Percentiles rank a stretch among this genome's conserved stretches.
Evolutionary conservation across 1,140 invertebrate species (phyloP).

Genomic region (Drusus annulatus): DNA sequence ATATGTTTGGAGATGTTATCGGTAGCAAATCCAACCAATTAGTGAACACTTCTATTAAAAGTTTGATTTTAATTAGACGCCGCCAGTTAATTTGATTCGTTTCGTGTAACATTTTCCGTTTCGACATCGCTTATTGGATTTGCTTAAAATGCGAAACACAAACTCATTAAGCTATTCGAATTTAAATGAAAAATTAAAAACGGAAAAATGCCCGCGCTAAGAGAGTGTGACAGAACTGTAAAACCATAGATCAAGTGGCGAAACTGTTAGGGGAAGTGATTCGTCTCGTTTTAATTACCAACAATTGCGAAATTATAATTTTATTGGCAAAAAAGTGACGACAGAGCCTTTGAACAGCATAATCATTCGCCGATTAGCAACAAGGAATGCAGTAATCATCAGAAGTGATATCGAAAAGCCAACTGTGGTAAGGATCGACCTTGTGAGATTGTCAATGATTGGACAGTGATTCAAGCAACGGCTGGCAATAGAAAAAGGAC

Average conservation of each 20-base stretch:
- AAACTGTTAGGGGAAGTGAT: constrained; percentile 26
- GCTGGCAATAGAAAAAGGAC: no score
- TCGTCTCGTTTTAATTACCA: background rate
- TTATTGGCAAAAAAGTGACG: background rate
- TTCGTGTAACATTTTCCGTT: constrained; percentile 34
- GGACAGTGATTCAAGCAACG: no score
- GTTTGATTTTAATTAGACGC: constrained; percentile 17
- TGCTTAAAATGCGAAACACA: constrained; percentile 43
- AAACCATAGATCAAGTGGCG: constrained; percentile 28
- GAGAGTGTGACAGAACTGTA: constrained; percentile 40
- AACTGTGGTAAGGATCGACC: no score
- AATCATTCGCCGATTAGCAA: no score
- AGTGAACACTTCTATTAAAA: constrained; percentile 30
- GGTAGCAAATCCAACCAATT: constrained; percentile 37
- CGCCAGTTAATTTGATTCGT: constrained; percentile 15
- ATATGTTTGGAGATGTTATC: constrained; percentile 38
- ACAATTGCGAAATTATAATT: background rate
- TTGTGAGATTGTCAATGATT: no score
- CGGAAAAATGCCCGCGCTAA: constrained; percentile 24
- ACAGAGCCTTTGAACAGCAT: background rate
- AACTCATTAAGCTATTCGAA: constrained; percentile 33
- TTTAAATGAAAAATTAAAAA: constrained; percentile 46
- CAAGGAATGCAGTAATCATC: no score
- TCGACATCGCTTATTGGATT: constrained; percentile 36
- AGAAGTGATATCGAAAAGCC: no score